phyloP scores from a whole-genome alignment of 2,888 invertebrate genomes.

The Zelleria hepariella region DNA sequence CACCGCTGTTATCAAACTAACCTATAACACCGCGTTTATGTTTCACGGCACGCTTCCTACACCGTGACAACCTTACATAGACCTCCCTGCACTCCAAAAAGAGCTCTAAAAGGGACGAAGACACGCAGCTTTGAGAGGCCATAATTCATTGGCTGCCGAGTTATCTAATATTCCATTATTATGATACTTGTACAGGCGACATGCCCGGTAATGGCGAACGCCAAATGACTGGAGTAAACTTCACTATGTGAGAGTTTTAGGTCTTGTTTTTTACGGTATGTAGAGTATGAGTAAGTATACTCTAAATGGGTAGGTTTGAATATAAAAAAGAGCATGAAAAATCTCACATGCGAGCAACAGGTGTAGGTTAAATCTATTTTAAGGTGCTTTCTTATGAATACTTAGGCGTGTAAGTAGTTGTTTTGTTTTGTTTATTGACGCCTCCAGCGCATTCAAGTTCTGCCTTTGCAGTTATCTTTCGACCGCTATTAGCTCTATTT shows the following conservation, averaged over 20 bases:
- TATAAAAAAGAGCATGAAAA: background rate
- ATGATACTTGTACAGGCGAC: slow-evolving; percentile 39
- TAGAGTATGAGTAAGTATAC: too few species aligned
- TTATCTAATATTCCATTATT: slow-evolving; percentile 63
- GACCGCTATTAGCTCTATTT: too few species aligned
- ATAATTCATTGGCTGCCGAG: slow-evolving; percentile 38
- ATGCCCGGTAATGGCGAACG: slow-evolving; percentile 38
- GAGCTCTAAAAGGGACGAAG: slow-evolving; percentile 29
- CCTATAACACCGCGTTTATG: too few species aligned
- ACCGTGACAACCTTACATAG: too few species aligned
- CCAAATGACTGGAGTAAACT: background rate
- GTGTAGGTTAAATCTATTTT: background rate
- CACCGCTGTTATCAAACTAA: too few species aligned
- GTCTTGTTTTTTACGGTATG: background rate
- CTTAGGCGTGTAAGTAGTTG: background rate
- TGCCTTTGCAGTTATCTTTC: too few species aligned
- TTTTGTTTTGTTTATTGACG: background rate
- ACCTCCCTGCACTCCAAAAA: slow-evolving; percentile 23
- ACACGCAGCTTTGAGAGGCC: slow-evolving; percentile 31
- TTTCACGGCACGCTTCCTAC: too few species aligned
- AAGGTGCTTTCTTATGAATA: background rate
- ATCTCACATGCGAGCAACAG: background rate
- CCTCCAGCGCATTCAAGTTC: too few species aligned
- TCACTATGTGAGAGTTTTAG: background rate
- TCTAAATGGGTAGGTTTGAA: background rate